phyloP scores from a whole-genome alignment of 2,113 vertebrate genomes.

The Calonectris borealis region DNA sequence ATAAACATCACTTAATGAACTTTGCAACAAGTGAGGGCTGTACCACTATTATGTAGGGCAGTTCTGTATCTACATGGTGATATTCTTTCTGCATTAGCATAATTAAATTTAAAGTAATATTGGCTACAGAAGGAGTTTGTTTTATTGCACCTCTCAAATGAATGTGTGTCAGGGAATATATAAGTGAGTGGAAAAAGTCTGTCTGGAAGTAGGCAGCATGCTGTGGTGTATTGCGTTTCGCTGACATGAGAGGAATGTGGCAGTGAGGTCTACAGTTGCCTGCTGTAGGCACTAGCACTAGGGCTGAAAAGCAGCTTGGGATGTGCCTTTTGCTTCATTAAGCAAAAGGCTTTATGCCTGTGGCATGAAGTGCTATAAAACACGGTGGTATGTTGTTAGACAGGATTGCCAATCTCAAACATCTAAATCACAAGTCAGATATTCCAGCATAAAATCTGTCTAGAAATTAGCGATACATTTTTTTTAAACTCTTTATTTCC shows the following conservation, averaged over 20 bases:
- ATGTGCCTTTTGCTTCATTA: conserved; percentile 29
- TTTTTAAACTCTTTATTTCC: neutral
- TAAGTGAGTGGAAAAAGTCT: conserved; percentile 33
- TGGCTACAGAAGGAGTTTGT: neutral
- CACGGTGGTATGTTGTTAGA: neutral
- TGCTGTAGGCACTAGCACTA: neutral
- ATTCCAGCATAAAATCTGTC: neutral
- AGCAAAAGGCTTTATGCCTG: neutral
- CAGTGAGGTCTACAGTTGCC: conserved; percentile 25
- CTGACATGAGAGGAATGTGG: conserved; percentile 36
- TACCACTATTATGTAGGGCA: neutral
- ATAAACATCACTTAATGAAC: neutral
- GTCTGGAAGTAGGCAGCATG: neutral
- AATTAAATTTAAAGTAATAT: neutral
- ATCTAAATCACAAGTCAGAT: neutral
- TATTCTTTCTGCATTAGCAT: neutral
- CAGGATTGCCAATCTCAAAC: neutral
- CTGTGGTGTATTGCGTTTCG: conserved; percentile 17
- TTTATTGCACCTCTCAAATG: neutral
- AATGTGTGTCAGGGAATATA: conserved; percentile 19
- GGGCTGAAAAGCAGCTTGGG: conserved; percentile 15
- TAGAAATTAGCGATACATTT: neutral
- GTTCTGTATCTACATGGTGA: fast-evolving
- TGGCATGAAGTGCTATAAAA: neutral
- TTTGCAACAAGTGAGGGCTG: neutral